Conservation (phyloP, 2,888 invertebrate species). For the Hyppa rectilinea region DNA sequence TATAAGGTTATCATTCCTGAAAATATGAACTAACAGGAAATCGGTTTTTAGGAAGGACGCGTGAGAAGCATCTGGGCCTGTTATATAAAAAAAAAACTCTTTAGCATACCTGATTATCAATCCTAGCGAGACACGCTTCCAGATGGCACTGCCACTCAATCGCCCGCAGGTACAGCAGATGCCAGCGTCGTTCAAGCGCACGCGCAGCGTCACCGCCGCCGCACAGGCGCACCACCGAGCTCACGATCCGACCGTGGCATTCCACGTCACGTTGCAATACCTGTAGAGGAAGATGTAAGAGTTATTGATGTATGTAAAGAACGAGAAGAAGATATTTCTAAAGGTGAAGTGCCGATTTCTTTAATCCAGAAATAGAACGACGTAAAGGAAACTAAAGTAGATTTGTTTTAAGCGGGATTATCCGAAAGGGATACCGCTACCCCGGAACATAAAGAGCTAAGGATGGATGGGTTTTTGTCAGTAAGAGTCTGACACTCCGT, state of each 20-base stretch:
- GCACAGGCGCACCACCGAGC: conserved; percentile 94
- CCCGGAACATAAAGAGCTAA: no score
- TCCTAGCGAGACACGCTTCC: conserved; percentile 94
- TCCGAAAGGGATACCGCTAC: no score
- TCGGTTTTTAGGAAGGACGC: not conserved
- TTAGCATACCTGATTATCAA: conserved; percentile 89
- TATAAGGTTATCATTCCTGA: not conserved
- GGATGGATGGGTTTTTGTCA: no score
- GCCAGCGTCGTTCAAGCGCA: conserved; percentile 96
- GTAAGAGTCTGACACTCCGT: no score
- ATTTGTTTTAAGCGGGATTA: no score
- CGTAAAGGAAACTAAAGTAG: not conserved
- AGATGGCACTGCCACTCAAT: conserved; percentile 98
- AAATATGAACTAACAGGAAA: not conserved
- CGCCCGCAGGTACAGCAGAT: conserved; percentile 96
- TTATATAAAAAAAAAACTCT: not conserved
- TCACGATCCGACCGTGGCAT: conserved; percentile 96
- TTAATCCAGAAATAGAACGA: not conserved
- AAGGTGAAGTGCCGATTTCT: not conserved
- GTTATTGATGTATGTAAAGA: conserved; percentile 34
- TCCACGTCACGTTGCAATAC: conserved; percentile 98
- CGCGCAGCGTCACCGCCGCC: conserved; percentile 92
- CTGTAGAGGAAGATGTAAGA: conserved; percentile 87
- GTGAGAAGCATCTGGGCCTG: not conserved
- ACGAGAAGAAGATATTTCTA: conserved; percentile 6